A percentile compares a stretch with the other conserved stretches of the same genome.
phyloP scores from a whole-genome alignment of 2,113 vertebrate species.

The Sclerurus mexicanus region DNA sequence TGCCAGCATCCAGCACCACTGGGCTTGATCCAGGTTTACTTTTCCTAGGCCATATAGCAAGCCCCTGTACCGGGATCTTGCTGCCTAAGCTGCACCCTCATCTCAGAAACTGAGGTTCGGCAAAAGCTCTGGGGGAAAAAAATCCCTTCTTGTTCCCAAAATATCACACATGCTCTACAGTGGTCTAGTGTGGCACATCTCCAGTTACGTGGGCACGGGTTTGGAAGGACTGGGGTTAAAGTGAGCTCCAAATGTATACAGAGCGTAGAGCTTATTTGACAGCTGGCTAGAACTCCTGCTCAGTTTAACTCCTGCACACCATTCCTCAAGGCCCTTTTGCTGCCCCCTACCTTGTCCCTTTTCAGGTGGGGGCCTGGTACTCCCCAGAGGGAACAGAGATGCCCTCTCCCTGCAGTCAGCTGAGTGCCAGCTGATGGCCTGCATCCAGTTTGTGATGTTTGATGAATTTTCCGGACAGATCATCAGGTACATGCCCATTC shows the following conservation, averaged over 20 bases:
- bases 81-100: neutral
- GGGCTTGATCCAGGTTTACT: neutral
- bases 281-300: neutral
- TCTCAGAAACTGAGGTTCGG: neutral
- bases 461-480: neutral
- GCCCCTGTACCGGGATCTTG: neutral
- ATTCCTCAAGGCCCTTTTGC: neutral
- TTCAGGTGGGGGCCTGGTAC: neutral
- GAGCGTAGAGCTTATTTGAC: neutral
- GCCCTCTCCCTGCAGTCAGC: neutral
- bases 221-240: neutral
- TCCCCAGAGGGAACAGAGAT: neutral
- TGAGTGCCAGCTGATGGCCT: neutral
- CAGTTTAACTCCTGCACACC: neutral
- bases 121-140: neutral
- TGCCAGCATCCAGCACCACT: neutral
- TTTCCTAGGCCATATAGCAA: accelerated
- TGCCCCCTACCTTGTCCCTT: neutral
- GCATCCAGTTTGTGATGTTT: neutral
- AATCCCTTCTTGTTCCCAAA: neutral
- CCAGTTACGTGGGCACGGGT: neutral
- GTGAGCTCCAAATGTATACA: neutral
- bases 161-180: neutral
- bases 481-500: accelerated
- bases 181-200: neutral